Evolutionary conservation across 2,797 vertebrate species (phyloP).

Genomic region (Coranthus polyacanthus): DNA sequence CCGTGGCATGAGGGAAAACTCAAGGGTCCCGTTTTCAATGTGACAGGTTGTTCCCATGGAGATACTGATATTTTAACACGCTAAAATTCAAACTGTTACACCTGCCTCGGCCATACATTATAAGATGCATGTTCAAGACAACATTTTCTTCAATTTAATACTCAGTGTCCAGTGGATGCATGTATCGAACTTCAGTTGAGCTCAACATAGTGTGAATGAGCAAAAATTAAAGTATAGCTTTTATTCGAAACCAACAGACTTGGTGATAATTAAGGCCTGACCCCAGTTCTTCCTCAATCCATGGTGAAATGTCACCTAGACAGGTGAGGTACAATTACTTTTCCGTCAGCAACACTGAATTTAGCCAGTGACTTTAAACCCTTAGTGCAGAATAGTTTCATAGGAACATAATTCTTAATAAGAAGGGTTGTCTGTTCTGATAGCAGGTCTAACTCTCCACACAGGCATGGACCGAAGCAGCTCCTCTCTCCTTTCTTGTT

Average conservation of each 20-base stretch:
- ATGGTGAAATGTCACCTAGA: conserved; percentile 8
- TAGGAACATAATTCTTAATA: conserved; percentile 21
- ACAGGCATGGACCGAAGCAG: background rate
- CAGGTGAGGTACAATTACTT: background rate
- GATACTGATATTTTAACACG: no score
- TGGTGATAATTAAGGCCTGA: conserved; percentile 3
- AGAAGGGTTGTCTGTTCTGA: conserved; percentile 14
- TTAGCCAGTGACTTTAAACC: background rate
- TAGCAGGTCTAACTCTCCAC: conserved; percentile 20
- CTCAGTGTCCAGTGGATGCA: no score
- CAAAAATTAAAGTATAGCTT: background rate
- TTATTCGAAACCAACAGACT: background rate
- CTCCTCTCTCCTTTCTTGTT: conserved; percentile 23
- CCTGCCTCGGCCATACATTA: no score
- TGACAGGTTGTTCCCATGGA: no score
- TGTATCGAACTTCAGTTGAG: no score
- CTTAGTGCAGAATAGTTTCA: conserved; percentile 2
- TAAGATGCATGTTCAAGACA: no score
- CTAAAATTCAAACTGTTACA: no score
- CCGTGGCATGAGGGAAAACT: no score
- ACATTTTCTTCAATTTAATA: no score
- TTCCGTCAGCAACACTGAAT: background rate
- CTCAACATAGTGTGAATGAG: conserved; percentile 1
- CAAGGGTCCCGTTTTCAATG: no score
- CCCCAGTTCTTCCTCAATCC: background rate